Percentiles rank a stretch among this genome's conserved stretches.
Evolutionary conservation across 2,113 vertebrate genomes (phyloP).

Genomic region (Argyrosomus japonicus): DNA sequence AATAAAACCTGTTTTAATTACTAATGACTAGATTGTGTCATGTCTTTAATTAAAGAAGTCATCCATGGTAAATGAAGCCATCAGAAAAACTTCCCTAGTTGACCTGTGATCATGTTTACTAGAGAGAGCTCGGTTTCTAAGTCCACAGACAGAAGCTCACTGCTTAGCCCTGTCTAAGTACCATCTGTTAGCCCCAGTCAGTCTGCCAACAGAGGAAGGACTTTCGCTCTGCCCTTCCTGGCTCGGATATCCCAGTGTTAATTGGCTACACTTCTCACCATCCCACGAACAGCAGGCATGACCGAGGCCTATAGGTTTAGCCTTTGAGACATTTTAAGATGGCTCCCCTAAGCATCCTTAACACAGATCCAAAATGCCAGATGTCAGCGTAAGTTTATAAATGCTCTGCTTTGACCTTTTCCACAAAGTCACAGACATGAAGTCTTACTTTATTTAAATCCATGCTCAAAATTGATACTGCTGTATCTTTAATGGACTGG

Average conservation of each 20-base stretch:
- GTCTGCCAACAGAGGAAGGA: constrained; percentile 48
- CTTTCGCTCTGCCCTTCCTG: constrained; percentile 42
- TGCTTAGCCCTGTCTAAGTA: constrained; percentile 55
- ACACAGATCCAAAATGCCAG: constrained; percentile 2
- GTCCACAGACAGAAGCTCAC: constrained; percentile 43
- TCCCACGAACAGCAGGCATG: not conserved
- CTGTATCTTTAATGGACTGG: not conserved
- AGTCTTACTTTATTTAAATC: not conserved
- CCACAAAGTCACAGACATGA: not conserved
- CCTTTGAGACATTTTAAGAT: not conserved
- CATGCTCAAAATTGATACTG: not conserved
- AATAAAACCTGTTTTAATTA: not conserved
- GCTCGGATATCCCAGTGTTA: constrained; percentile 15
- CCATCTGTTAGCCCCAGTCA: constrained; percentile 62
- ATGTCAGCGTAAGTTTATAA: not conserved
- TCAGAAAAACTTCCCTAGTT: not conserved
- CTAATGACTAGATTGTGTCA: not conserved
- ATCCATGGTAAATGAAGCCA: not conserved
- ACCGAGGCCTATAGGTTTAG: not conserved
- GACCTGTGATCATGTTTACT: constrained; percentile 30
- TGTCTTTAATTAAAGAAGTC: not conserved
- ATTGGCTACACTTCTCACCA: constrained; percentile 40
- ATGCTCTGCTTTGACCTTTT: not conserved
- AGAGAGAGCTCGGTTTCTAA: constrained; percentile 38
- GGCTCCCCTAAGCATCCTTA: not conserved